A percentile compares a stretch with the other conserved stretches of the same genome.
phyloP scores from a whole-genome alignment of 2,113 vertebrate genomes.

The Plotosus lineatus region DNA sequence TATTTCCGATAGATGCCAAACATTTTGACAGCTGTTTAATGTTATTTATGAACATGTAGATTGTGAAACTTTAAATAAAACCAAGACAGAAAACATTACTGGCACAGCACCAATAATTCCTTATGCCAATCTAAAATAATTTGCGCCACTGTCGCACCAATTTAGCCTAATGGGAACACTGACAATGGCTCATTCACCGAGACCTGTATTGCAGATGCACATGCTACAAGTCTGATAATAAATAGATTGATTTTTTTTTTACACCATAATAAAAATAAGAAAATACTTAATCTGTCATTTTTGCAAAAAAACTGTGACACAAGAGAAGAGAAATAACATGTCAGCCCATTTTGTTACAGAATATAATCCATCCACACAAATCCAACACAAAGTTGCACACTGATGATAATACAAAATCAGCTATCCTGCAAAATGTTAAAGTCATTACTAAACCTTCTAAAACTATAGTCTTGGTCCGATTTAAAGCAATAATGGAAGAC shows the following conservation, averaged over 20 bases:
- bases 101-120: too few relatives aligned
- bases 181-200: neutral
- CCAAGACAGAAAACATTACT: too few relatives aligned
- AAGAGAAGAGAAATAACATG: neutral
- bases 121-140: too few relatives aligned
- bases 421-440: neutral
- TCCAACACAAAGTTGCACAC: neutral
- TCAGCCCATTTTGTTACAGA: neutral
- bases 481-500: neutral
- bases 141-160: too few relatives aligned
- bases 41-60: too few relatives aligned
- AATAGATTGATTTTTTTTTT: neutral
- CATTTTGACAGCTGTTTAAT: too few relatives aligned
- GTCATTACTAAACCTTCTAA: neutral
- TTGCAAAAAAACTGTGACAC: neutral
- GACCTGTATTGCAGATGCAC: neutral
- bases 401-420: neutral
- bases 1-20: too few relatives aligned
- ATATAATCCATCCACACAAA: neutral
- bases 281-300: too few relatives aligned
- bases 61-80: too few relatives aligned
- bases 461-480: neutral
- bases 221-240: neutral
- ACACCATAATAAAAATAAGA: too few relatives aligned
- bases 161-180: too few relatives aligned